phyloP scores from a whole-genome alignment of 2,888 invertebrate species.

The Podotricha telesiphe region DNA sequence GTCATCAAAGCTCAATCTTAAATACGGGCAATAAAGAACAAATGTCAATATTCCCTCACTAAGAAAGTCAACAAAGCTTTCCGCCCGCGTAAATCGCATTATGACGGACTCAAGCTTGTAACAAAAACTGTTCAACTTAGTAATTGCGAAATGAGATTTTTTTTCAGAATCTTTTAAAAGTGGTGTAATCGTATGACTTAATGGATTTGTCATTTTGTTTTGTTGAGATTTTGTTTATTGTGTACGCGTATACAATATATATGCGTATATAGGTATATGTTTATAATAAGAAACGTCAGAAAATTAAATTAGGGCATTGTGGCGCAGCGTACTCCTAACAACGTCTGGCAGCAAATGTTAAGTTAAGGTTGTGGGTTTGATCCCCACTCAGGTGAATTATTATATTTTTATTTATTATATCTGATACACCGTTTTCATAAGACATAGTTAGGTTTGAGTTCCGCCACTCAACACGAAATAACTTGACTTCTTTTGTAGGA shows the following conservation, averaged over 20 bases:
- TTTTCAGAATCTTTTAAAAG: not conserved
- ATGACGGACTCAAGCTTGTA: conserved; percentile 22
- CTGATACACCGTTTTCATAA: too few relatives aligned
- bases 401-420: not conserved
- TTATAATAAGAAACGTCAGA: too few relatives aligned
- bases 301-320: too few relatives aligned
- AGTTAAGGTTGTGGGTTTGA: too few relatives aligned
- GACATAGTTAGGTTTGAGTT: not conserved
- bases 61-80: conserved; percentile 26
- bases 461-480: not conserved
- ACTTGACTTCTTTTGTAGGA: too few relatives aligned
- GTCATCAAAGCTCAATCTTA: not conserved
- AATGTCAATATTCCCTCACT: conserved; percentile 27
- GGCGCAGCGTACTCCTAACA: too few relatives aligned
- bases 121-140: conserved; percentile 16
- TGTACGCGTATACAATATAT: too few relatives aligned
- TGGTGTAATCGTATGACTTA: not conserved
- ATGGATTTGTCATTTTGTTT: too few relatives aligned
- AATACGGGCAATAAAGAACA: conserved; percentile 13
- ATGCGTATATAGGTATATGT: too few relatives aligned
- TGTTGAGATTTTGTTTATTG: too few relatives aligned
- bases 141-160: not conserved
- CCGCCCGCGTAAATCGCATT: conserved; percentile 26
- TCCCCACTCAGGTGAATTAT: too few relatives aligned
- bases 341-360: too few relatives aligned